Base-by-base conservation (phyloP, 1,140 invertebrate species). In the Drosophila willistoni region DNA sequence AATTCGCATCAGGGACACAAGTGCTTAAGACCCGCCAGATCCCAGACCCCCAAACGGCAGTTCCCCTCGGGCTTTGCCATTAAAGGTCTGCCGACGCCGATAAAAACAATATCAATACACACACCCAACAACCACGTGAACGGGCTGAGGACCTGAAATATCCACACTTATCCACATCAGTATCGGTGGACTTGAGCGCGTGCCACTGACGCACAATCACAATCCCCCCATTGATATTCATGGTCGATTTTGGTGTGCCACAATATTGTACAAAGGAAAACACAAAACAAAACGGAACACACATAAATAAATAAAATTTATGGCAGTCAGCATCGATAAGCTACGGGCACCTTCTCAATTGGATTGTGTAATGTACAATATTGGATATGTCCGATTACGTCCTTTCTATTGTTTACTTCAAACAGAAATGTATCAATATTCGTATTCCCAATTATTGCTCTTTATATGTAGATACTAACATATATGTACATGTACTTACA, bases 271-370 rank as follows among this genome's bases (percentile, higher is more conserved):
- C 29, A 71, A 71, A 59, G 60, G 68, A 69, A 68, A 83, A 70
- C 61, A 65, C 41, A 70, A 73, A 75, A 73, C 77, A 75, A 81
- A 80, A 79, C 80, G 72, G 77, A 69, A 71, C 77, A 68, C 60
- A 77, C 83, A 83, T 89, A 87, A 87, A 87, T 87, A 87, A 87
- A 87, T 87, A 83, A 87, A 87, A 87, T 87, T 86, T 86, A 86
- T 86, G 83, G 80, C 80, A 73, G 67, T 62, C 68, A 79, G 62
- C 76, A 71, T 75, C 75, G 71, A 68, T 72, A 65, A 56, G 44
- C 44, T 19, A 22, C 17, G 64, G 59, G 54, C 64, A 83, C 56
- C 76, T 77, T 79, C 67, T 76, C 79, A 77, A 82, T 82, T 82
- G 79, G 74, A 78, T 81, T 63, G 55, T 55, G 64, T 70, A 42